Evolutionary conservation across 2,888 invertebrate genomes (phyloP), one percentile per base, ranked within the genome.

Genomic region (Pristionchus maxplancki): DNA sequence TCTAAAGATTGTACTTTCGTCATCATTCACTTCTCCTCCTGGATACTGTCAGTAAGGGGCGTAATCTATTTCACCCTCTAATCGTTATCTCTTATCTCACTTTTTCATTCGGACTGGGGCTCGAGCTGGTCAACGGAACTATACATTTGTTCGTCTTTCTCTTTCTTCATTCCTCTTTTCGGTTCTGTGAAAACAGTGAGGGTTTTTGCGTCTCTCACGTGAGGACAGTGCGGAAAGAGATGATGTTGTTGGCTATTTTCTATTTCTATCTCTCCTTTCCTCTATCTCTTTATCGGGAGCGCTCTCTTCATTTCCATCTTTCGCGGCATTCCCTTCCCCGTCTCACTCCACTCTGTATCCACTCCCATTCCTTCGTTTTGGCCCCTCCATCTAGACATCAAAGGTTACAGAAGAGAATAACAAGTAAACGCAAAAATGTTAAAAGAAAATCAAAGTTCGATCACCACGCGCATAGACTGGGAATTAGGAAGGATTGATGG

Each of bases 191-290:
- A 28, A 50, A 53, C 50, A 53, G n/a, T 82, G 48, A 34, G 9
- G 50, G 34, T 53, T 58, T 31, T 13, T 50, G 34, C 31, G 50
- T 24, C 44, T 78, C 78, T 78, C 53, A 82, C 50, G 53, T 31
- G 82, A 50, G 50, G 34, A 53, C 24, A 82, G 53, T 37, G 31
- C 82, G 53, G 53, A 53, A 53, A 48, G 81, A 28, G 48, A 50
- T 24, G 34, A 53, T 58, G 82, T 53, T 78, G 74, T 78, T 78
- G 78, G 44, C 44, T 78, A 31, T 40, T 37, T 37, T 78, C 78
- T 78, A 78, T 78, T 78, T 78, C 40, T 48, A 78, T 78, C 44
- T 28, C 20, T 78, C 78, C 17, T 48, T 34, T 44, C 5, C 78
- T 44, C 44, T n/a, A 24, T 48, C 78, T 78, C 44, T 78, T 78